Conservation (phyloP, 2,113 vertebrate genomes). For the Ophthalmolycus amberensis region DNA sequence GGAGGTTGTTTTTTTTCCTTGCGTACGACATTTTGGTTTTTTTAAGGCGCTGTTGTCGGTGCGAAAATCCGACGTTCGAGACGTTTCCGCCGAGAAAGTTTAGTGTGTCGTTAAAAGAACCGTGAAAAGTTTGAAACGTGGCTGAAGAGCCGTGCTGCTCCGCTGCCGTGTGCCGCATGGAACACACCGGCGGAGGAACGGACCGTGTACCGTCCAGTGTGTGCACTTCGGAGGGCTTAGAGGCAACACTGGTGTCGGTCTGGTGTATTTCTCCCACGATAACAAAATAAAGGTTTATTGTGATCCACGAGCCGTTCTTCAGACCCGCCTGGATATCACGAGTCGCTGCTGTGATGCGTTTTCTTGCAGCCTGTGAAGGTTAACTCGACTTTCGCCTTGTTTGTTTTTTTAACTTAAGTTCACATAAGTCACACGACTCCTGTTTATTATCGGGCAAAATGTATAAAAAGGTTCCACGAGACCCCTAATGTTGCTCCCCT, state of each 20-base stretch:
- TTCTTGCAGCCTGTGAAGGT: constrained; percentile 53
- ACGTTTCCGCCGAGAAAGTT: constrained; percentile 71
- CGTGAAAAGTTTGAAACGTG: constrained; percentile 86
- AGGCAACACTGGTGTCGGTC: not conserved
- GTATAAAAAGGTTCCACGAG: not conserved
- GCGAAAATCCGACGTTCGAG: constrained; percentile 4
- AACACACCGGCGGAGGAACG: not conserved
- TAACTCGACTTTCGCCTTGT: constrained; percentile 41
- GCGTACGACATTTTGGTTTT: constrained; percentile 15
- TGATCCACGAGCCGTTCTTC: constrained; percentile 45
- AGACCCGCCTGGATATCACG: constrained; percentile 71
- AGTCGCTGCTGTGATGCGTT: constrained; percentile 59
- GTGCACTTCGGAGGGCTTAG: not conserved
- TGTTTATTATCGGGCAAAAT: not conserved
- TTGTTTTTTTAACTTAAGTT: constrained; percentile 12
- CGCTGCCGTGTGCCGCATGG: constrained; percentile 51
- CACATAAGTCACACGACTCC: fast-evolving
- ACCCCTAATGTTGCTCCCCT: too few species aligned
- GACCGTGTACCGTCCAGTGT: too few species aligned
- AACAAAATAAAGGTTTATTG: constrained; percentile 36
- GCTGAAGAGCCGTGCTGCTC: constrained; percentile 62
- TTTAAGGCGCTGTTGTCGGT: not conserved
- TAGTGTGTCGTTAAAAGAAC: constrained; percentile 61
- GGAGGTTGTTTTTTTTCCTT: constrained; percentile 29
- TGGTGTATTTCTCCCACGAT: not conserved